A percentile compares a stretch with the other conserved stretches of the same genome.
Evolutionary conservation across 30 jellyfish, hydroid and myxozoan species (phyloP).

Genomic region (Pseudorhiza aurosa): DNA sequence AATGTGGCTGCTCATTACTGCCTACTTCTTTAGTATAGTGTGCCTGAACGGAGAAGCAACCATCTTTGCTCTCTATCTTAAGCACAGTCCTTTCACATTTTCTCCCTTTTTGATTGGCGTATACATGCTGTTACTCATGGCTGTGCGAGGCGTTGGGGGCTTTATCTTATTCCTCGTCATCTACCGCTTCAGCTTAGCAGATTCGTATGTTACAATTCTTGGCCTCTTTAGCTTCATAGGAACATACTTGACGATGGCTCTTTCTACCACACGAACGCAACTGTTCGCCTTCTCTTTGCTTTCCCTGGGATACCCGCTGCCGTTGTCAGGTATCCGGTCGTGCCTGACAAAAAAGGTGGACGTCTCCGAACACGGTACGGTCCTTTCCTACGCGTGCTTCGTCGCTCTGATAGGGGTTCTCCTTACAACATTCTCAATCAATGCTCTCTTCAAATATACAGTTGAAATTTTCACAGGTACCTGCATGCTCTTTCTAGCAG

Average conservation of each 20-base stretch:
- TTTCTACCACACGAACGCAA: not conserved
- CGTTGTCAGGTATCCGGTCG: slow-evolving; percentile 21
- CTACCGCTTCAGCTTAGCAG: not conserved
- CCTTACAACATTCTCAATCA: not conserved
- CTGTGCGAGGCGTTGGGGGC: slow-evolving; percentile 24
- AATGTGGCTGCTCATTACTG: not conserved
- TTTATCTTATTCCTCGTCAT: not conserved
- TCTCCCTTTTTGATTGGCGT: not conserved
- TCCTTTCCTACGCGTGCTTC: not conserved
- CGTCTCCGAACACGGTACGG: slow-evolving; percentile 15
- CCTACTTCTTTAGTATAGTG: not conserved
- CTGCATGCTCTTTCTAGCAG: slow-evolving; percentile 5
- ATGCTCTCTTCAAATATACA: not conserved
- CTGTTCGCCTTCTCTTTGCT: not conserved
- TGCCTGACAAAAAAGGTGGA: not conserved
- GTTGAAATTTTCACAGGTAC: not conserved
- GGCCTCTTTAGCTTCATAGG: slow-evolving; percentile 16
- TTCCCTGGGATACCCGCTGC: slow-evolving; percentile 14
- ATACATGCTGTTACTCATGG: not conserved
- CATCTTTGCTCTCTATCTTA: not conserved
- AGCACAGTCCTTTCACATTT: slow-evolving; percentile 19
- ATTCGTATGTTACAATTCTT: not conserved
- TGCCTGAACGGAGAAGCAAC: slow-evolving; percentile 2
- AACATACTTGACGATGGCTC: slow-evolving; percentile 10
- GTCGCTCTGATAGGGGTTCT: not conserved